Conservation (phyloP, 1,140 invertebrate genomes). For the Nasonia vitripennis region DNA sequence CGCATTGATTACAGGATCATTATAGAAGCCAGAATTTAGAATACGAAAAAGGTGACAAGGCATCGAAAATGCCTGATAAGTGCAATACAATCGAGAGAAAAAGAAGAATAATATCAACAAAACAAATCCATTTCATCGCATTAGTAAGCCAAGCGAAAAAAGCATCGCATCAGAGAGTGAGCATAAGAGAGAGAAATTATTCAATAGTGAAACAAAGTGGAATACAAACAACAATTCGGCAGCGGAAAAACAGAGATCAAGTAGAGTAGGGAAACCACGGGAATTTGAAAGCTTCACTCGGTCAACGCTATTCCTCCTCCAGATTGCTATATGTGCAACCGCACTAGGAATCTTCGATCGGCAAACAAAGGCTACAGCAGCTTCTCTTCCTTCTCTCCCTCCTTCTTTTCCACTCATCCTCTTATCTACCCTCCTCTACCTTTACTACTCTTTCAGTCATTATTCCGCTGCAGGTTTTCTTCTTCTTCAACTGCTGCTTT, state of each 20-base stretch:
- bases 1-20: not conserved
- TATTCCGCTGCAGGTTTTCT: not conserved
- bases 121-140: no score
- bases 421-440: not conserved
- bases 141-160: no score
- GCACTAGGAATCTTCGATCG: constrained; percentile 44
- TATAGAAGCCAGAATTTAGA: no score
- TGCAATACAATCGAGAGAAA: no score
- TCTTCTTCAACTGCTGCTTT: not conserved
- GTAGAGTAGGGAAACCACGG: not conserved
- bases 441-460: constrained; percentile 1
- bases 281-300: constrained; percentile 15
- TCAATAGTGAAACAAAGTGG: not conserved
- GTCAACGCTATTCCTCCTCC: constrained; percentile 22
- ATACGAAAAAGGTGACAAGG: no score
- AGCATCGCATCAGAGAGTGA: no score
- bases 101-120: no score
- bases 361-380: constrained; percentile 50
- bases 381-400: not conserved
- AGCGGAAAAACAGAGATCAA: not conserved
- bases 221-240: not conserved
- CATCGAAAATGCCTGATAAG: no score
- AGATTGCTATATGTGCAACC: not conserved
- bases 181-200: no score
- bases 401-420: not conserved